phyloP scores from a whole-genome alignment of 1,140 invertebrate species.

The Myzus persicae region DNA sequence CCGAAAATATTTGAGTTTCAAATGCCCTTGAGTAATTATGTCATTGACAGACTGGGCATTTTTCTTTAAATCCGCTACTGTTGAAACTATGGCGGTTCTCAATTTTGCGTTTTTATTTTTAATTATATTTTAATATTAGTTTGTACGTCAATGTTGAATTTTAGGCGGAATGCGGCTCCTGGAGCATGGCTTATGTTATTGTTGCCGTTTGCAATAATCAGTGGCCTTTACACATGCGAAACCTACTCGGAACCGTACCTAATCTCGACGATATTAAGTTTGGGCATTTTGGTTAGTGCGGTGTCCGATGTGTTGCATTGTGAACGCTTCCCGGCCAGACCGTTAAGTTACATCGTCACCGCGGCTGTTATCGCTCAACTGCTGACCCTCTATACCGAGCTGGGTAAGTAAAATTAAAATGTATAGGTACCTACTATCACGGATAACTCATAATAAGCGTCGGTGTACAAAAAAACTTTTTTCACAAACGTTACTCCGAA shows the following conservation, averaged over 20 bases:
- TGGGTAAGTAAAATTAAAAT: constrained; percentile 62
- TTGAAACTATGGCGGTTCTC: too few relatives aligned
- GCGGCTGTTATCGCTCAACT: constrained; percentile 62
- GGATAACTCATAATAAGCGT: too few relatives aligned
- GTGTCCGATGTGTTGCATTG: constrained; percentile 56
- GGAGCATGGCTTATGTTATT: constrained; percentile 70
- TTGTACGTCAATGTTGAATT: constrained; percentile 62
- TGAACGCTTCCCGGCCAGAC: constrained; percentile 51
- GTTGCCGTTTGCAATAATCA: constrained; percentile 66
- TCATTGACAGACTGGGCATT: neutral
- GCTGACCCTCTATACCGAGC: constrained; percentile 64
- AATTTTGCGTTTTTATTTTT: neutral
- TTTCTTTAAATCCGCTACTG: neutral
- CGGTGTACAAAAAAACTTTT: neutral
- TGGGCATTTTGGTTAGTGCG: constrained; percentile 59
- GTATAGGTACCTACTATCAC: neutral
- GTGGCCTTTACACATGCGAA: constrained; percentile 36
- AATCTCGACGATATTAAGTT: constrained; percentile 58
- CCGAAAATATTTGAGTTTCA: too few relatives aligned
- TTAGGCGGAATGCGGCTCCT: constrained; percentile 66
- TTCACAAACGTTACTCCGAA: neutral
- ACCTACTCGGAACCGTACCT: constrained; percentile 58
- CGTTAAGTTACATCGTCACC: constrained; percentile 54
- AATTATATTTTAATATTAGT: neutral
- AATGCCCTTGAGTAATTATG: too few relatives aligned